These are phyloP conservation scores for Ichneumoninae sp. DNA, from an alignment of 2,888 invertebrate species.

Conservation along the genomic window DNA sequence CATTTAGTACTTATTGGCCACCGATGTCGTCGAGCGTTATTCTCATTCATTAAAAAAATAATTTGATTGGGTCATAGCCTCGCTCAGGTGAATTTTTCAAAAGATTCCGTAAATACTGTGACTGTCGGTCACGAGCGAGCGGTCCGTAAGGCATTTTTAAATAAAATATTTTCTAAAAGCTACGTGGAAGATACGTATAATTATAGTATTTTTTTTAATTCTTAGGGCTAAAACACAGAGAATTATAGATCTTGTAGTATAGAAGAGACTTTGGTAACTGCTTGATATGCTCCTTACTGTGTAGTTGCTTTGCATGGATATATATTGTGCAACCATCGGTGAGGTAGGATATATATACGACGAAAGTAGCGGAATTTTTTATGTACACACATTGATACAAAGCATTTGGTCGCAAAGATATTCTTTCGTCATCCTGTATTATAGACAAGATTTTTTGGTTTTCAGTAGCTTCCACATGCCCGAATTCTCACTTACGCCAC, in stretches of 20 bases:
- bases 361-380: conserved; percentile 36
- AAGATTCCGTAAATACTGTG: not conserved
- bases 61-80: conserved; percentile 9
- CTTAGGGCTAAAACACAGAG: conserved; percentile 18
- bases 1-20: conserved; percentile 2
- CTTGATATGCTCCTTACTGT: not conserved
- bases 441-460: conserved; percentile 43
- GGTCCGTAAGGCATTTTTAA: conserved; percentile 11
- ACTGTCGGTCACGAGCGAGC: not conserved
- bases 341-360: conserved; percentile 40
- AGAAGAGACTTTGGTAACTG: conserved; percentile 11
- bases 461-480: conserved; percentile 29
- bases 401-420: conserved; percentile 54
- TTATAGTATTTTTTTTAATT: not conserved
- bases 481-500: not conserved
- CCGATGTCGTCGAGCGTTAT: conserved; percentile 12
- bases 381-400: conserved; percentile 41
- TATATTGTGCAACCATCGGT: conserved; percentile 35
- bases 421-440: conserved; percentile 15
- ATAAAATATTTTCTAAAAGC: not conserved
- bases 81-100: conserved; percentile 2
- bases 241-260: not conserved
- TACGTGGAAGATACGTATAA: conserved; percentile 4
- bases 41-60: conserved; percentile 35
- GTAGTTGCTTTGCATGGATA: conserved; percentile 4